Percentiles rank a stretch among this genome's conserved stretches.
phyloP scores from a whole-genome alignment of 2,797 vertebrate genomes.

The Sebastes miniatus region DNA sequence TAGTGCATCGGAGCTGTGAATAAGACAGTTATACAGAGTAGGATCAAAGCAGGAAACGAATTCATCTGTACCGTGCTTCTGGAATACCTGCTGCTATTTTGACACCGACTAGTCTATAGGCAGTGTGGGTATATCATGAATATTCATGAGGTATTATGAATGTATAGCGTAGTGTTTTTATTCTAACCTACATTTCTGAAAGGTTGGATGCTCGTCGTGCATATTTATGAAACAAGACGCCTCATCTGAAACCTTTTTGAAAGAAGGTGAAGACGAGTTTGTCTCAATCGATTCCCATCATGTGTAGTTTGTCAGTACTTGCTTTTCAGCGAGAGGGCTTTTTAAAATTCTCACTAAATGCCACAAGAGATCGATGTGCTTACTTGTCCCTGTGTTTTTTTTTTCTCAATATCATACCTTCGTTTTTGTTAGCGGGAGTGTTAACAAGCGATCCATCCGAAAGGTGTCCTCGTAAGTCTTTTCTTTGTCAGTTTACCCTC shows the following conservation, averaged over 20 bases:
- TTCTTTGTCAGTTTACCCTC: conserved; percentile 31
- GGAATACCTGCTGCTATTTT: conserved; percentile 39
- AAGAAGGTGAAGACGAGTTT: conserved; percentile 30
- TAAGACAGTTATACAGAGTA: conserved; percentile 34
- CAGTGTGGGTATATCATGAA: conserved; percentile 33
- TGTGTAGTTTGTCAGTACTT: neutral
- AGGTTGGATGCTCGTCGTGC: conserved; percentile 37
- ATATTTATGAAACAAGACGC: conserved; percentile 47
- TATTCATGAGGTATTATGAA: conserved; percentile 55
- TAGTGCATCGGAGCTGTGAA: conserved; percentile 30
- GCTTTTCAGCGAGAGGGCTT: conserved; percentile 6
- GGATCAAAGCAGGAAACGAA: conserved; percentile 53
- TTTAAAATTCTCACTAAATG: conserved; percentile 11
- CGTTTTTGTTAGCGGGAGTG: neutral
- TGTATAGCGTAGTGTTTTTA: conserved; percentile 41
- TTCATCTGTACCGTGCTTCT: conserved; percentile 18
- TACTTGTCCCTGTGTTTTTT: conserved; percentile 7
- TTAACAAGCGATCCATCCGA: conserved; percentile 12
- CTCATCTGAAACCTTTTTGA: conserved; percentile 4
- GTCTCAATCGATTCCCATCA: conserved; percentile 14
- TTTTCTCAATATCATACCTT: conserved; percentile 1
- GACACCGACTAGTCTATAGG: conserved; percentile 32
- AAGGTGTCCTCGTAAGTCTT: conserved; percentile 15
- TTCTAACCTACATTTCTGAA: conserved; percentile 57
- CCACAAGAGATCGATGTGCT: neutral